Evolutionary conservation across 2,797 vertebrate genomes (phyloP).

Genomic region (Rhinophrynus dorsalis): DNA sequence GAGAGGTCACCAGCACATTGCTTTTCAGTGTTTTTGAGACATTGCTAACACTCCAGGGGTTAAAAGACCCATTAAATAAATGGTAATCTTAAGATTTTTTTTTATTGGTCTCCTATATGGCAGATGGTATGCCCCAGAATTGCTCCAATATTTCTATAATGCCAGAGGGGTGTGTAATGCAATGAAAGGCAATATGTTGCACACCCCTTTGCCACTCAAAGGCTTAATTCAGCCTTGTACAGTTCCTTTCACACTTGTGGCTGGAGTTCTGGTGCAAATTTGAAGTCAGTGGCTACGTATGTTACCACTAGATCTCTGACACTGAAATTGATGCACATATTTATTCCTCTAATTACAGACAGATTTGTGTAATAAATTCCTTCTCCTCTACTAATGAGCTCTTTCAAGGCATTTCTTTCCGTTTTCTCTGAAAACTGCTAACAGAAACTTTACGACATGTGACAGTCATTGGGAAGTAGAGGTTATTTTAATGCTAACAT

Average conservation of each 20-base stretch:
- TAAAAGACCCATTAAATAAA: no score
- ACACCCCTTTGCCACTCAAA: no score
- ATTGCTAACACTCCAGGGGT: no score
- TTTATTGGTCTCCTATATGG: no score
- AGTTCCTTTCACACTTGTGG: constrained; percentile 18
- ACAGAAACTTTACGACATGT: background rate
- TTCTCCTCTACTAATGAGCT: constrained; percentile 13
- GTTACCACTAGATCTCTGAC: constrained; percentile 1
- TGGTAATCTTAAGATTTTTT: no score
- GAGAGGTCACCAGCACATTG: no score
- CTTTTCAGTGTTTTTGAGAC: no score
- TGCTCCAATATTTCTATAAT: no score
- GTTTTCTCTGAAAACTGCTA: background rate
- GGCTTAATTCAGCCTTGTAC: no score
- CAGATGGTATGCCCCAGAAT: no score
- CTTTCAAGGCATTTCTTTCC: background rate
- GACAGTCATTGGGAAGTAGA: background rate
- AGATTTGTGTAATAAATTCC: background rate
- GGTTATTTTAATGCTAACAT: background rate
- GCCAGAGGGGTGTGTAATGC: no score
- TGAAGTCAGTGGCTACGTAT: background rate
- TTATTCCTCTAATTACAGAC: constrained; percentile 22
- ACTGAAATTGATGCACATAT: constrained; percentile 8
- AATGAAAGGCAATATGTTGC: no score
- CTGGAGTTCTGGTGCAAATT: background rate